Evolutionary conservation across 2,113 vertebrate genomes (phyloP), one percentile per base, ranked within the genome.

Genomic region (Corythaixoides concolor): DNA sequence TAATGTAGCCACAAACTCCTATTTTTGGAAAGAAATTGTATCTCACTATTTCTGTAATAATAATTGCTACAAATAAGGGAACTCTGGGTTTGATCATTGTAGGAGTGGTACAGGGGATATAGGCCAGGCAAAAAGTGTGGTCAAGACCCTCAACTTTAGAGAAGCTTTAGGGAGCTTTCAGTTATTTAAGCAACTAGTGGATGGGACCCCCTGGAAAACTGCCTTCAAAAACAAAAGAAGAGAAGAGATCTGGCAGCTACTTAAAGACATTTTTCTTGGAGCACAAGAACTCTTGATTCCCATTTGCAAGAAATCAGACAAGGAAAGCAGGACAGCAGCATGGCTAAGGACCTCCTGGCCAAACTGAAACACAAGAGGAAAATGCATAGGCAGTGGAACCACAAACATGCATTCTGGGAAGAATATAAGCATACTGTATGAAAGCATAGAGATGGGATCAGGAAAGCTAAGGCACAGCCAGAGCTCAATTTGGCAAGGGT

Each of bases 101-200:
- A 75, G 47, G 30, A 88, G 50, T 50, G 22, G 15, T 33, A 15
- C 3, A 35, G 6, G 4, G 5, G 11, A 20, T 67, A 49, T 6
- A 50, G 30, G 3, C 4, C 13, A 59, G 12, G 6, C 0, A 1
- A 56, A 35, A 74, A 39, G 1, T 15, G 15, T 24, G 32, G 20
- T 39, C 35, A 41, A 33, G 17, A 45, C 3, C 22, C 20, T 52
- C 67, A 70, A 67, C 3, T 10, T 27, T 37, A 30, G 6, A 11
- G 27, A 76, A 80, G 12, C 0, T 41, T 41, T 41, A 41, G 41
- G 41, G 5, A 70, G 32, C 23, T 56, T n/a, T 39, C 20, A 41
- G 19, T 63, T 89, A 3, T 83, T 70, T 70, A 53, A 63, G 21
- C 13, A 55, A 39, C 10, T 24, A 49, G 7, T 63, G 30, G 17